phyloP scores from a whole-genome alignment of 2,888 invertebrate genomes.

The Pegoplata infirma region DNA sequence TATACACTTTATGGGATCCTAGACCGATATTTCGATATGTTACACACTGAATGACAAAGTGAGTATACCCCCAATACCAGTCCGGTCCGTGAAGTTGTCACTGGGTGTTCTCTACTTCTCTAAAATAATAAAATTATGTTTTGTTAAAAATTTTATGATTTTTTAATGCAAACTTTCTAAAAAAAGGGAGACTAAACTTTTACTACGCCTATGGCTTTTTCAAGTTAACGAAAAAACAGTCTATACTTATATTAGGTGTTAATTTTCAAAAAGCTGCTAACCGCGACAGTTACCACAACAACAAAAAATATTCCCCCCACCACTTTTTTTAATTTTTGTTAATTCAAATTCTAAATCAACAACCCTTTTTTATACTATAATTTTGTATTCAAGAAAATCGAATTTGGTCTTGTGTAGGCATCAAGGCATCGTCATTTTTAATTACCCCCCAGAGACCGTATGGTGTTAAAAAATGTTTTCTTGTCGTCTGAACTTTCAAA shows the following conservation, averaged over 20 bases:
- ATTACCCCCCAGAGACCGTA: conserved; percentile 70
- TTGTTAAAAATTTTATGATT: no score
- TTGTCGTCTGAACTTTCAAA: conserved; percentile 68
- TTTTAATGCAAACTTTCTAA: no score
- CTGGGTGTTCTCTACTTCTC: no score
- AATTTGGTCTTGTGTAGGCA: conserved; percentile 62
- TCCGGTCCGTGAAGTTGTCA: no score
- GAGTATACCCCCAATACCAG: no score
- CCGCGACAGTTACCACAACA: conserved; percentile 53
- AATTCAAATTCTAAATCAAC: conserved; percentile 1
- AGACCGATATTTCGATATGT: no score
- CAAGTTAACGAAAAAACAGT: background rate
- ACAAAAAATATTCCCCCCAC: conserved; percentile 25
- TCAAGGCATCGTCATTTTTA: conserved; percentile 65
- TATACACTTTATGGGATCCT: no score
- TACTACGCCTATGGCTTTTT: no score
- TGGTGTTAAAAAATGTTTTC: conserved; percentile 11
- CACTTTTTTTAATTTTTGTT: no score
- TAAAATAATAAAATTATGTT: no score
- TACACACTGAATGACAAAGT: no score
- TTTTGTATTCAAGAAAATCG: conserved; percentile 47
- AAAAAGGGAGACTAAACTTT: no score
- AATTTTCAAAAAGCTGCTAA: conserved; percentile 56
- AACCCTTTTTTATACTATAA: conserved; percentile 46
- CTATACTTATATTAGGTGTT: conserved; percentile 55